Base-by-base conservation (phyloP, 1,140 invertebrate species). In the Asbolus verrucosus region DNA sequence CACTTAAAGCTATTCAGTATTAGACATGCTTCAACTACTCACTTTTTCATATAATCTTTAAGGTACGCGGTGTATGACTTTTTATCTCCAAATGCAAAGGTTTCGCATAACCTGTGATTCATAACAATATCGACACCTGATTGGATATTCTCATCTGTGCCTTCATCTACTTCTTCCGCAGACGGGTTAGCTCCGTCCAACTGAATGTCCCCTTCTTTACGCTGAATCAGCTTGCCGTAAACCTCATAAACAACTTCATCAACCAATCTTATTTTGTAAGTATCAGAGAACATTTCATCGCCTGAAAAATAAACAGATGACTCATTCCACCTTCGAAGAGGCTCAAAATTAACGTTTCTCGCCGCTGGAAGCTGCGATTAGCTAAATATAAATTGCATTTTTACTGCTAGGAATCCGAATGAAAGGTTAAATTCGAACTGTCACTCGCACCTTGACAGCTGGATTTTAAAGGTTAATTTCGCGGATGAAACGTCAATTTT, bases 221-320 rank as follows among this genome's bases (percentile, higher is more conserved):
- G 88, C 33, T 85, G 85, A 21, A 96, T 86, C 36, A 94, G 82
- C 89, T 89, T 95, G 76, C 95, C 96, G 80, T 94, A 92, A 21
- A 98, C 96, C 89, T 98, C 96, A 78, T 97, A 98, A 31, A 98
- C 80, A 18, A 96, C 94, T 81, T 96, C 93, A 81, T 98, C 95
- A 8, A 98, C 86, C 46, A 98, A 83, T 81, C 97, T 96, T 68
- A 97, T 90, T 85, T 93, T 97, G 82, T 95, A 97, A n/a, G 94
- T 93, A 84, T 98, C 97, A 30, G 96, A 96, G 86, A 97, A 97
- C 91, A 98, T 95, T 85, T 98, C 97, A 83, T 98, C 96, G 76
- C 94, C 95, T 94, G 85, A 81, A 86, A 87, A 73, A 63, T 24
- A 71, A 50, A 46, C 14, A 50, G 8, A 27, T 27, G 3, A 27